Evolutionary conservation across 2,113 vertebrate species (phyloP).

Genomic region (Pygoscelis antarcticus): DNA sequence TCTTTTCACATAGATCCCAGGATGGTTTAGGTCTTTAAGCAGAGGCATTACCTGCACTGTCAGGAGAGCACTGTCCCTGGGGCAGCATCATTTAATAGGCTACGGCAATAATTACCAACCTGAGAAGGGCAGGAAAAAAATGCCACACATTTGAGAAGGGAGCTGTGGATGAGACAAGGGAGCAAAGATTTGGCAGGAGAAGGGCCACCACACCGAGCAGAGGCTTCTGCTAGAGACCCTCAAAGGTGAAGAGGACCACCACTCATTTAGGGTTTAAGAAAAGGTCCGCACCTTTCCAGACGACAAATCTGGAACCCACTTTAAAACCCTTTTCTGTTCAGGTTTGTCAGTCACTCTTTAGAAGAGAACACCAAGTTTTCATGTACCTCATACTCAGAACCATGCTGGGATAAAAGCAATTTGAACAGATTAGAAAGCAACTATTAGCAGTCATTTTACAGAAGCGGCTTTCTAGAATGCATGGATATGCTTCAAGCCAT

Average conservation of each 20-base stretch:
- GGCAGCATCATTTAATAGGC: background rate
- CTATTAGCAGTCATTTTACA: background rate
- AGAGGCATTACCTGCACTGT: background rate
- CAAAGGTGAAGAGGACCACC: background rate
- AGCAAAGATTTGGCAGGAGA: background rate
- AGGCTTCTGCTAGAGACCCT: background rate
- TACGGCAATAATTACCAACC: background rate
- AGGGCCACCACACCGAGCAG: rapidly evolving
- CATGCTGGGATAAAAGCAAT: background rate
- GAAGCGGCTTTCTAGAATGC: background rate
- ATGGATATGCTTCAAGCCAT: background rate
- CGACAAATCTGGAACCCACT: background rate
- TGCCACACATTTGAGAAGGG: background rate
- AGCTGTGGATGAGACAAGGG: background rate
- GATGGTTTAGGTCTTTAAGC: background rate
- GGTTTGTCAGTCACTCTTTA: background rate
- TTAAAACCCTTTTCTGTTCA: background rate
- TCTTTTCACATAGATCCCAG: background rate
- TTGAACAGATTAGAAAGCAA: background rate
- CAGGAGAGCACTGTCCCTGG: background rate
- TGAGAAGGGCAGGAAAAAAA: background rate
- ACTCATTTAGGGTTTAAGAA: background rate
- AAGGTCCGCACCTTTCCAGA: background rate
- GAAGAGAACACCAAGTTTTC: background rate
- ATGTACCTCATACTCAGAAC: background rate